Conservation (phyloP, 2,888 invertebrate genomes). For the Noctua janthe region DNA sequence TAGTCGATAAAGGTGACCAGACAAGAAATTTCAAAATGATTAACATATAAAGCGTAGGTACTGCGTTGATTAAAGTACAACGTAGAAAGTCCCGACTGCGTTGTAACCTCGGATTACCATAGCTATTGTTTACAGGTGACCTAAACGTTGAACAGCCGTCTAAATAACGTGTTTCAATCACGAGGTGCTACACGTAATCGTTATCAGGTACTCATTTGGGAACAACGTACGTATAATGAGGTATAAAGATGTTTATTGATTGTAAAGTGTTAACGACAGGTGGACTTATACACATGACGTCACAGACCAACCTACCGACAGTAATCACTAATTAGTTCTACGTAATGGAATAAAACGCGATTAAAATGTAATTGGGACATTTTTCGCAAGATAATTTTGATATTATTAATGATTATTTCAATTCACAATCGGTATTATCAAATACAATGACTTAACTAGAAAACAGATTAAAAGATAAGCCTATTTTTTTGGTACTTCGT, state of each 20-base stretch:
- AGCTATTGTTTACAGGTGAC: slow-evolving; percentile 54
- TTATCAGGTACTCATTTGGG: slow-evolving; percentile 33
- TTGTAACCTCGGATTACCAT: slow-evolving; percentile 48
- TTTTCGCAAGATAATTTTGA: slow-evolving; percentile 18
- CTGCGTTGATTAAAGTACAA: slow-evolving; percentile 8
- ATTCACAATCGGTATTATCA: slow-evolving; percentile 34
- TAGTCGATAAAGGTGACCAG: slow-evolving; percentile 11
- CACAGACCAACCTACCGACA: slow-evolving; percentile 48
- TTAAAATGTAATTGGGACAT: slow-evolving; percentile 37
- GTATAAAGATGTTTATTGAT: slow-evolving; percentile 33
- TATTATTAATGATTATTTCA: slow-evolving; percentile 8
- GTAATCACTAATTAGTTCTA: slow-evolving; percentile 31
- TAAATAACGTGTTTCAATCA: slow-evolving; percentile 32
- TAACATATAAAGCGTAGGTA: slow-evolving; percentile 41
- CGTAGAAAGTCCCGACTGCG: slow-evolving; percentile 48
- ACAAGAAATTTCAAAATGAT: slow-evolving; percentile 30
- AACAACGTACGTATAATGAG: slow-evolving; percentile 52
- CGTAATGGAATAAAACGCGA: slow-evolving; percentile 49
- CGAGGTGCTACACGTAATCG: slow-evolving; percentile 35
- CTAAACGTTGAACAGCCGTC: neutral
- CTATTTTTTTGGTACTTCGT: neutral
- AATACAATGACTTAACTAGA: slow-evolving; percentile 27
- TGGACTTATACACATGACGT: slow-evolving; percentile 55
- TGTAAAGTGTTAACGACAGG: slow-evolving; percentile 30
- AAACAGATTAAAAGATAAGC: slow-evolving; percentile 15